Evolutionary conservation across 2,888 invertebrate species (phyloP).

Genomic region (Steinernema hermaphroditum): DNA sequence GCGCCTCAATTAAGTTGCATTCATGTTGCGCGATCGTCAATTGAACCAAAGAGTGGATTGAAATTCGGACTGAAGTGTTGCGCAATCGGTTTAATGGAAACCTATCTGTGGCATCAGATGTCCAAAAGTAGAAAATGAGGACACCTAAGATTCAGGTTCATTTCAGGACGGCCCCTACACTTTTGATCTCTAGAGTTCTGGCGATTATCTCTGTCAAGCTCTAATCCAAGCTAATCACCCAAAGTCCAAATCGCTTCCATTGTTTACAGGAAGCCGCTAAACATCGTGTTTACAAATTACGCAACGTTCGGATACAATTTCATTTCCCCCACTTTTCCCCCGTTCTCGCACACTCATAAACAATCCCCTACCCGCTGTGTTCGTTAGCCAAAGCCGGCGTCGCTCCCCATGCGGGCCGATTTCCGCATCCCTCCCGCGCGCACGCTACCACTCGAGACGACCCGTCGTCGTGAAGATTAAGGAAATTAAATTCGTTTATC

Average conservation of each 20-base stretch:
- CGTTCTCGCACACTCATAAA: not conserved
- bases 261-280: not conserved
- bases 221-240: no score
- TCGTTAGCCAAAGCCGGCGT: not conserved
- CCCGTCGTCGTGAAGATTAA: constrained; percentile 23
- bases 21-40: not conserved
- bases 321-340: not conserved
- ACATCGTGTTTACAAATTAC: constrained; percentile 2
- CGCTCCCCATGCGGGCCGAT: not conserved
- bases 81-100: not conserved
- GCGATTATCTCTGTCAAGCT: no score
- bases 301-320: constrained; percentile 19
- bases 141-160: no score
- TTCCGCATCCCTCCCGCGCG: not conserved
- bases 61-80: not conserved
- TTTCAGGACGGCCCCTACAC: no score
- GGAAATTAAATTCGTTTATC: constrained; percentile 28
- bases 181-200: no score
- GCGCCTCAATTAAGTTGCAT: constrained; percentile 19
- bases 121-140: no score
- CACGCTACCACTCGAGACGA: not conserved
- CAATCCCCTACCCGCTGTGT: constrained; percentile 1
- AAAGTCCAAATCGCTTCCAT: no score
- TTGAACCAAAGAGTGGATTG: not conserved
- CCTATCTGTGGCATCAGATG: no score